Evolutionary conservation across 2,113 vertebrate genomes (phyloP), one percentile per base, ranked within the genome.

Genomic region (Phrynocephalus versicolor): DNA sequence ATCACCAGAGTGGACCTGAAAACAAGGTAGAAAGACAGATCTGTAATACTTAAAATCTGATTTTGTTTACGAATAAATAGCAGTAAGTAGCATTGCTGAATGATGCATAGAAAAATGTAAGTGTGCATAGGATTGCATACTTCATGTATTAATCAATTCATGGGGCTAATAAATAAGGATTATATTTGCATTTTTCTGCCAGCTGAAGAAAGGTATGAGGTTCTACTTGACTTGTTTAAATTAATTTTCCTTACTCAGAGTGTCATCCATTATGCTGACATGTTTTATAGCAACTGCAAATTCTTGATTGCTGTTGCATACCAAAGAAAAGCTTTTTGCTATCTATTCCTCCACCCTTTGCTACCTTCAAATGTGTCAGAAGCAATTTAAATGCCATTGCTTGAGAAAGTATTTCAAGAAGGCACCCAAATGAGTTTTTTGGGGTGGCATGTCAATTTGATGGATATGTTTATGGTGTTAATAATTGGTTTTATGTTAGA

Each of bases 181-280:
- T 87, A 94, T 23, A 9, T 60, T 71, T 83, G 71, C 79, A 88
- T 86, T 60, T 37, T 80, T 85, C 93, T 88, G 81, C 84, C 71
- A 83, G n/a, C 58, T 84, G 57, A 57, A 37, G 83, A 89, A 84
- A 69, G 8, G 19, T 81, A 65, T 72, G 0, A 70, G n/a, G 82
- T 94, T 94, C 86, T 91, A 93, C 85, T 35, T 87, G 90, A 90
- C 30, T 89, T 90, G 72, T 87, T 94, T 86, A 94, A 92, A 92
- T 90, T 92, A 85, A 88, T 91, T 95, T 95, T 90, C 85, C 89
- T 93, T 92, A 83, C 51, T 70, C 39, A 57, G 69, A 65, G 51
- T 87, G 35, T 60, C 62, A 90, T 93, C 73, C 71, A 67, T 94
- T 93, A 92, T 87, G 91, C 89, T 91, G 84, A 90, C 89, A 45